Conservation (phyloP, 1,140 invertebrate genomes). For the Drosophila triauraria region DNA sequence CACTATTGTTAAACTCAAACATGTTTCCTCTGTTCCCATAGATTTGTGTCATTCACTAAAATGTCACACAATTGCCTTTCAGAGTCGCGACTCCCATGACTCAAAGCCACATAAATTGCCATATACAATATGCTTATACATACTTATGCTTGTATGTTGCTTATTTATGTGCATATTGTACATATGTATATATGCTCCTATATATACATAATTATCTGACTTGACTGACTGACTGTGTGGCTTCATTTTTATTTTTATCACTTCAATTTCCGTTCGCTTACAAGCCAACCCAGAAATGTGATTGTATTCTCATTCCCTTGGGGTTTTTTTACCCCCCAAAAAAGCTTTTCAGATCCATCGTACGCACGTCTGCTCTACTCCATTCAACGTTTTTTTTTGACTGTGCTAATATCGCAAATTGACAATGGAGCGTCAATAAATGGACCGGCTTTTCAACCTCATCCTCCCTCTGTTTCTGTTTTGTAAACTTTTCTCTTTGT, state of each 20-base stretch:
- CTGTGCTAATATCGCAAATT: constrained; percentile 70
- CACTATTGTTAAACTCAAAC: constrained; percentile 33
- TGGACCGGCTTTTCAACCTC: constrained; percentile 51
- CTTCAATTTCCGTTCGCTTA: constrained; percentile 74
- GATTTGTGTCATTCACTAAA: constrained; percentile 48
- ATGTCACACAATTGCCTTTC: constrained; percentile 45
- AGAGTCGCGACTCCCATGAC: constrained; percentile 27
- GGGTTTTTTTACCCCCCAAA: constrained; percentile 18
- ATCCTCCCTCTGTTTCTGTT: constrained; percentile 1
- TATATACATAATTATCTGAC: constrained; percentile 40
- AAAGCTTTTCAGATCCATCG: constrained; percentile 43
- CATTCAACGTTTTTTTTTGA: constrained; percentile 31
- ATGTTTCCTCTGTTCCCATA: constrained; percentile 26
- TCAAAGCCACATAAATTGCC: constrained; percentile 48
- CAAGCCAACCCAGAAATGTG: constrained; percentile 48
- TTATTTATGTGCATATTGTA: constrained; percentile 9
- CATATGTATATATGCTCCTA: background rate
- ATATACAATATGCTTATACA: constrained; percentile 22
- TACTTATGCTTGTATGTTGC: background rate
- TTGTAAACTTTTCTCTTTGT: constrained; percentile 40
- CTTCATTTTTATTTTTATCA: constrained; percentile 75
- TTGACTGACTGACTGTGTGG: constrained; percentile 47
- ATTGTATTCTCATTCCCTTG: constrained; percentile 7
- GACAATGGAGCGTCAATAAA: constrained; percentile 68
- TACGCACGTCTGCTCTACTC: constrained; percentile 48